Evolutionary conservation across 2,888 invertebrate genomes (phyloP), one percentile per base, ranked within the genome.

Genomic region (Eulithis testata): DNA sequence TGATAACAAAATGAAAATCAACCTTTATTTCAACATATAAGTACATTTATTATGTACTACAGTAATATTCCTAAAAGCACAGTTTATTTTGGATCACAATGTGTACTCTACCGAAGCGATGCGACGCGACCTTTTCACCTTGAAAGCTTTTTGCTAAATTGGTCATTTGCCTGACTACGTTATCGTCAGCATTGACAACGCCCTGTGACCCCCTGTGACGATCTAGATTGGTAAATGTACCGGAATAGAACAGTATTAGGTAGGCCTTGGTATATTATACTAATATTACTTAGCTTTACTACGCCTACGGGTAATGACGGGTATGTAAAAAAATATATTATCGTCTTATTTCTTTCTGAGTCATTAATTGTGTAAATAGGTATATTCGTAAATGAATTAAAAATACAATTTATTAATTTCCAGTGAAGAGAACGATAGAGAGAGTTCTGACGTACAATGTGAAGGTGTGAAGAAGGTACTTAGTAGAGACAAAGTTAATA

Each of bases 141-240:
- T 86, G 78, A 61, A 63, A 70, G 70, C 85, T 85, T 87, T 87
- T 86, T 82, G 73, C 78, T 81, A 83, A 84, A 87, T 87, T 88
- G 79, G 77, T 75, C 70, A 79, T 82, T 85, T 79, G 74, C 75
- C 73, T 77, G 69, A 60, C 64, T 75, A 68, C 73, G 74, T 73
- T 78, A 78, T 76, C 74, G 72, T 65, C 50, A 65, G 50, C 73
- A 70, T 73, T 74, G 76, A 75, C 79, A 74, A 72, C 77, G 74
- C 21, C 21, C 21, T 21, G 21, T 21, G 21, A 21, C 21, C 21
- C 80, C 81, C 70, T 70, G 11, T 27, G 21, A 31, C 45, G 47
- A 69, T 69, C 73, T 72, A 63, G 55, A 53, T 74, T 61, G 43
- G 27, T 27, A 40, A 49, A 58, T 59, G 44, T 36, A 4, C 21